phyloP scores from a whole-genome alignment of 2,113 vertebrate species.

The Dicentrarchus labrax region DNA sequence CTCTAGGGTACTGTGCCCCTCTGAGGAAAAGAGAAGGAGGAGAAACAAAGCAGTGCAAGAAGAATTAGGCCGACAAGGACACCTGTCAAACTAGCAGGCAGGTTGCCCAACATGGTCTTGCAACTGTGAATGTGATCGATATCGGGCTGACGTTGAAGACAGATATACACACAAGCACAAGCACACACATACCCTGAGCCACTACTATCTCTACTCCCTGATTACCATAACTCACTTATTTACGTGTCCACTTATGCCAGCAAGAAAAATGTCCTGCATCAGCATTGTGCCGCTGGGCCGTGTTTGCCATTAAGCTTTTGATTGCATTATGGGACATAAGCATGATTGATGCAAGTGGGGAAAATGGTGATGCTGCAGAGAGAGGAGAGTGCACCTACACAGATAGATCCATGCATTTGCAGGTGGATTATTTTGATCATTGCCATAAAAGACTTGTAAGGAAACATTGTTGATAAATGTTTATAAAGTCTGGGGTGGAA shows the following conservation, averaged over 20 bases:
- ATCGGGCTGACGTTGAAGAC: conserved; percentile 52
- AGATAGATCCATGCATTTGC: conserved; percentile 56
- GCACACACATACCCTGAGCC: conserved; percentile 10
- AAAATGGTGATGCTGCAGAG: conserved; percentile 66
- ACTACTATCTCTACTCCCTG: conserved; percentile 51
- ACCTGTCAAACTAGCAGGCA: conserved; percentile 77
- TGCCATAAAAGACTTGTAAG: conserved; percentile 24
- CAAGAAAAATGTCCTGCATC: conserved; percentile 77
- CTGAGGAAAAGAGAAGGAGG: conserved; percentile 50
- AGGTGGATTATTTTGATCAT: conserved; percentile 51
- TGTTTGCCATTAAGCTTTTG: conserved; percentile 80
- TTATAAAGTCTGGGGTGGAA: not conserved
- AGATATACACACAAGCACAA: conserved; percentile 10
- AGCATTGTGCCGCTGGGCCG: conserved; percentile 72
- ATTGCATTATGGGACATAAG: conserved; percentile 83
- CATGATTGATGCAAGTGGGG: conserved; percentile 79
- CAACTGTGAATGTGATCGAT: conserved; percentile 73
- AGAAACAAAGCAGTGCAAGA: conserved; percentile 52
- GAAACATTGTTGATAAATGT: not conserved
- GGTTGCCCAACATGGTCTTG: conserved; percentile 47
- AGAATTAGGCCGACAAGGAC: conserved; percentile 76
- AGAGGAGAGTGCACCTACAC: conserved; percentile 38
- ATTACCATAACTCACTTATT: conserved; percentile 78
- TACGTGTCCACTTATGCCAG: conserved; percentile 75
- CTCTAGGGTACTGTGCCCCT: conserved; percentile 51